These are phyloP conservation scores for Oxytorus armatus DNA, from an alignment of 2,888 invertebrate genomes.

Conservation along the genomic window DNA sequence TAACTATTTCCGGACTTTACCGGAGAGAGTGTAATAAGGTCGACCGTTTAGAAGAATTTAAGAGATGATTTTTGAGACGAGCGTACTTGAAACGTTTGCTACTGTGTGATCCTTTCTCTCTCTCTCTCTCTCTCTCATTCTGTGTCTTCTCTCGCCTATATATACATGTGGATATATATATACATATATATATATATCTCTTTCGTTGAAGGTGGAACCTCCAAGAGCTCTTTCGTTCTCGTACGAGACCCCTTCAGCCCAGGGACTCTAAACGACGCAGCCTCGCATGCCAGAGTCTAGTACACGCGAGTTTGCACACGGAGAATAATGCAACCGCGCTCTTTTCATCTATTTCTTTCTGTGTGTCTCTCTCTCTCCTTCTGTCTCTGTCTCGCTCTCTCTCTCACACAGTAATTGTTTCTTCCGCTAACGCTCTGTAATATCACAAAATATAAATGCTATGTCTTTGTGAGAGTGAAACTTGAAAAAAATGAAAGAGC, in stretches of 20 bases:
- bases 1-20: conserved; percentile 39
- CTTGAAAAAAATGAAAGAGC: too few relatives aligned
- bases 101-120: conserved; percentile 18
- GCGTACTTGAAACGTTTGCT: conserved; percentile 46
- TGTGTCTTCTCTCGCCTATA: not conserved
- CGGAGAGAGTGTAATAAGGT: conserved; percentile 39
- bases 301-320: conserved; percentile 37
- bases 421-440: too few relatives aligned
- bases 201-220: conserved; percentile 49
- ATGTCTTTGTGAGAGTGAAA: too few relatives aligned
- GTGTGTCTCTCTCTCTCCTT: not conserved
- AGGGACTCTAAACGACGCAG: conserved; percentile 51
- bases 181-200: conserved; percentile 20
- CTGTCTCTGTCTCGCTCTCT: too few relatives aligned
- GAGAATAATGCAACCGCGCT: conserved; percentile 31
- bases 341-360: not conserved
- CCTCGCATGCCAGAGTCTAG: conserved; percentile 51
- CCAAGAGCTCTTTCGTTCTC: conserved; percentile 51
- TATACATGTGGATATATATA: conserved; percentile 16
- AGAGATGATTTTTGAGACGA: conserved; percentile 55
- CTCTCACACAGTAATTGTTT: too few relatives aligned
- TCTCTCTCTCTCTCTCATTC: conserved; percentile 15
- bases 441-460: too few relatives aligned
- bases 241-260: conserved; percentile 53
- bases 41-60: conserved; percentile 39